Conservation (phyloP, 2,113 vertebrate genomes). For the Jaculus jaculus region DNA sequence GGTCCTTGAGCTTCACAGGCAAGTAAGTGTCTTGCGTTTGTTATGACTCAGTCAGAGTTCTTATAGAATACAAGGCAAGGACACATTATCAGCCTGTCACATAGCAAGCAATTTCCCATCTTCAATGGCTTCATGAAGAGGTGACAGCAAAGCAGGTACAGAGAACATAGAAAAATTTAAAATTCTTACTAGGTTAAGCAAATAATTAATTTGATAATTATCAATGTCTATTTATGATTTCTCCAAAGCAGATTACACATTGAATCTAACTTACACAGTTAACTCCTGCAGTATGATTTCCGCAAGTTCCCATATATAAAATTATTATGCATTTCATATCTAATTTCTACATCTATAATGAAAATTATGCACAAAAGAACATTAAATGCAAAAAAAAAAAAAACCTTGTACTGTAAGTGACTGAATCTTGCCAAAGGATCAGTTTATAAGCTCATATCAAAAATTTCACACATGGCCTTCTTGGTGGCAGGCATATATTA, state of each 20-base stretch:
- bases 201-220: not conserved
- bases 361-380: not conserved
- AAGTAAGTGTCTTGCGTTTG: too few species aligned
- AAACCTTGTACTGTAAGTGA: not conserved
- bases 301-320: not conserved
- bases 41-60: not conserved
- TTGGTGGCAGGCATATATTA: not conserved
- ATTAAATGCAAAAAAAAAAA: slow-evolving; percentile 13
- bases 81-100: not conserved
- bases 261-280: not conserved
- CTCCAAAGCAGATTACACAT: not conserved
- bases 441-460: not conserved
- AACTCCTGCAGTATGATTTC: slow-evolving; percentile 25
- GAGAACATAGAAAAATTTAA: not conserved
- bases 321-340: not conserved
- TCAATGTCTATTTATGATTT: not conserved
- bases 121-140: not conserved
- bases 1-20: too few species aligned
- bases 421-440: not conserved
- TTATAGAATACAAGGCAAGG: not conserved
- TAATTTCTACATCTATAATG: not conserved
- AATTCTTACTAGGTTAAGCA: not conserved
- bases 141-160: slow-evolving; percentile 7
- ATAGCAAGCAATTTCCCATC: slow-evolving; percentile 3
- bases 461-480: not conserved